A percentile compares a stretch with the other conserved stretches of the same genome.
These are phyloP conservation scores for Anastrepha obliqua DNA, from an alignment of 1,140 invertebrate species.

Conservation along the genomic window DNA sequence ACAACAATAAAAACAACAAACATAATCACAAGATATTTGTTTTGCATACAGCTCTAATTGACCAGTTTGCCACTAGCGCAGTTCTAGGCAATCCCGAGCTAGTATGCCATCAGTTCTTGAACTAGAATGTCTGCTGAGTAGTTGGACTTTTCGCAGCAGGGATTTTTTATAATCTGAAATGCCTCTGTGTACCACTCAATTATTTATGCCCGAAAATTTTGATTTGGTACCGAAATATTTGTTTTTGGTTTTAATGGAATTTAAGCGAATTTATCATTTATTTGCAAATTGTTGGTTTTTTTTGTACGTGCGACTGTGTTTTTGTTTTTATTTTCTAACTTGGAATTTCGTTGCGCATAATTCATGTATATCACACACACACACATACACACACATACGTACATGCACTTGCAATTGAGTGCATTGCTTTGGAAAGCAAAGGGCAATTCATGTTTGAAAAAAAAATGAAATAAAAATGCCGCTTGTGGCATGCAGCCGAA, in stretches of 20 bases:
- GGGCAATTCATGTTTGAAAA: slow-evolving; percentile 16
- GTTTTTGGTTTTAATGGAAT: slow-evolving; percentile 6
- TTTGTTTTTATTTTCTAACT: slow-evolving; percentile 10
- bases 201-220: slow-evolving; percentile 7
- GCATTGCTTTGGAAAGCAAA: slow-evolving; percentile 6
- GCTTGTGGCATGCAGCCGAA: background rate
- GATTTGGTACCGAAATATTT: slow-evolving; percentile 22
- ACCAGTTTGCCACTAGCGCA: too few relatives aligned
- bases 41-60: too few relatives aligned
- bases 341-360: slow-evolving; percentile 12
- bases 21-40: too few relatives aligned
- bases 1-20: too few relatives aligned
- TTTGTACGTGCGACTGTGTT: background rate
- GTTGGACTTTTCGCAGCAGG: too few relatives aligned
- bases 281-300: slow-evolving; percentile 38
- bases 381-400: background rate
- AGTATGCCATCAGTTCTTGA: too few relatives aligned
- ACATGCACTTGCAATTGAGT: background rate
- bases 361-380: background rate
- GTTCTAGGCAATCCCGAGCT: too few relatives aligned
- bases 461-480: background rate
- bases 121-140: too few relatives aligned
- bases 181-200: background rate
- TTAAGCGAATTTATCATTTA: slow-evolving; percentile 35
- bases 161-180: too few relatives aligned